Evolutionary conservation across 2,113 vertebrate species (phyloP).

Genomic region (Prionailurus bengalensis): DNA sequence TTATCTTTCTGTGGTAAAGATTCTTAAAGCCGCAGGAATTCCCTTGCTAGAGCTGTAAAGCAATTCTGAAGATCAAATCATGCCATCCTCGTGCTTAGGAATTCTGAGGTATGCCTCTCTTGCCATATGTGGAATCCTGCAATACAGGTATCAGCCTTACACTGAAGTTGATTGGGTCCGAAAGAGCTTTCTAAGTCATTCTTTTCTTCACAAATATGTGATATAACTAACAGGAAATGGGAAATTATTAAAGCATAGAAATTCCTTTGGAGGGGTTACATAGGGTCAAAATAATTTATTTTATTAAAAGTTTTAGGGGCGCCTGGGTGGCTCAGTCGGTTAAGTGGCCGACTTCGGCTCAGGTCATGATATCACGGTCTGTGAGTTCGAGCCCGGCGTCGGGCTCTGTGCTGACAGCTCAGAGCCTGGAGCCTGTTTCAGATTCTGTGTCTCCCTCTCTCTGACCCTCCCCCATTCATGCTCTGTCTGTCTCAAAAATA

Average conservation of each 20-base stretch:
- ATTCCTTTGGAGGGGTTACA: neutral
- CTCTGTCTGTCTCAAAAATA: no score
- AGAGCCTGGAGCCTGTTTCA: no score
- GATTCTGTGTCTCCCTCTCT: no score
- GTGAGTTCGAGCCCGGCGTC: no score
- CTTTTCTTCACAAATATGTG: neutral
- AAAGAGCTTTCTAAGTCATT: constrained; percentile 10
- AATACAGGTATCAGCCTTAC: neutral
- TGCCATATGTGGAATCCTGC: neutral
- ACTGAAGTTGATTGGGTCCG: neutral
- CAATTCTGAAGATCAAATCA: neutral
- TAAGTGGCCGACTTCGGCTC: no score
- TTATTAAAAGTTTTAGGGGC: neutral
- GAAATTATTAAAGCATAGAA: constrained; percentile 10
- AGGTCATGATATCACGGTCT: fast-evolving
- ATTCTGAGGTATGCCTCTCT: neutral
- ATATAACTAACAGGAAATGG: constrained; percentile 10
- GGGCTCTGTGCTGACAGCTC: no score
- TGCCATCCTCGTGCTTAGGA: neutral
- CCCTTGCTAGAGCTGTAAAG: neutral
- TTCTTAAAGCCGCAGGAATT: neutral
- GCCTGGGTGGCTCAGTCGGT: no score
- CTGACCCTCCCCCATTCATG: no score
- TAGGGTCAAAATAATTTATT: neutral
- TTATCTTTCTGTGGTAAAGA: constrained; percentile 19